Base-by-base conservation (phyloP, 2,113 vertebrate species). In the Notechis scutatus region DNA sequence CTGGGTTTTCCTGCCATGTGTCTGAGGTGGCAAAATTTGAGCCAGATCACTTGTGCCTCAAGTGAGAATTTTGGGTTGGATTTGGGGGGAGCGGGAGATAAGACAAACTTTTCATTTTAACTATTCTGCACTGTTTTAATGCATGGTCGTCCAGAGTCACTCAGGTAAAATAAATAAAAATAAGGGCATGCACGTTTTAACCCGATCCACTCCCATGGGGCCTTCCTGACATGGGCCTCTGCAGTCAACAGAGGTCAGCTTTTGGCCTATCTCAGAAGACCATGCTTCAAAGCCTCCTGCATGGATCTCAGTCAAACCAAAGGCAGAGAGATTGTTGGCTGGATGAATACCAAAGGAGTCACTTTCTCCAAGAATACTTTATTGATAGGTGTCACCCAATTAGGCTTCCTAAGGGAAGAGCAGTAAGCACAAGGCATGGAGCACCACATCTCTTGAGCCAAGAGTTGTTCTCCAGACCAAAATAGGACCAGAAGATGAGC, bases 281-380 rank as follows among this genome's bases (percentile, higher is more conserved):
- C 12, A 12, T 21, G 39, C 50, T 85, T 91, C 90, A 91, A 85
- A 85, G 50, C 61, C 11, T 4, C 15, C 29, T 42, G 21, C 14
- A 34, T 10, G 52, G 69, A 39, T 18, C 54, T 21, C 85, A 42
- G 39, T 45, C 5, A 91, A 54, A 91, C 87, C 23, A 91, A 89
- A 94, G 89, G 1, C 45, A 93, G 93, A 85, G 39, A 24, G 39
- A 42, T 5, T 54, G 21, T 85, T 74, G 47, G 47, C 47, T 47
- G 90, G 34, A 86, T 61, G 94, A 96, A 92, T 1, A 93, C 88
- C 5, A 81, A 93, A 92, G 86, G 0, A 1, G 91, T 6, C 20
- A 57, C 87, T 12, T 87, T 92, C 23, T 93, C 92, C 94, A 96
- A 94, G 61, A 55, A 92, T 56, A 39, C 21, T 45, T 24, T 61